Evolutionary conservation across 2,797 vertebrate species (phyloP), one percentile per base, ranked within the genome.

Genomic region (Acanthis flammea): DNA sequence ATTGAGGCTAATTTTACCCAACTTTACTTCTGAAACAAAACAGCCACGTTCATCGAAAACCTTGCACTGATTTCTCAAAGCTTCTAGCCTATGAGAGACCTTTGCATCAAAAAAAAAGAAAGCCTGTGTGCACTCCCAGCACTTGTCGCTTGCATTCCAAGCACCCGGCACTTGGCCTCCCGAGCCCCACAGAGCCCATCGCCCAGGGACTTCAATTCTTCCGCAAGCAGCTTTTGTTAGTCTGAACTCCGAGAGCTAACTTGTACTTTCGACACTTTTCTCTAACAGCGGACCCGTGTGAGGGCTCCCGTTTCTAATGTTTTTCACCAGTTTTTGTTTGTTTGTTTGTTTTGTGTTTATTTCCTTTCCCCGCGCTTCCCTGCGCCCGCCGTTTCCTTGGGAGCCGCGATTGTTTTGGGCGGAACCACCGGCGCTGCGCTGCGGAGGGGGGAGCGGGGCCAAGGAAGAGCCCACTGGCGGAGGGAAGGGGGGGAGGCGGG

Each of bases 11-110:
- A 41, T 63, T 86, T 55, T 44, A 70, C 14, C 4, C 50, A 65
- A 6, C 18, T 27, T 48, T 0, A 3, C 7, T 54, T 78, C 25
- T 27, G 28, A 44, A 65, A 30, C 47, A 12, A 19, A 21, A 12
- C 1, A 2, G 5, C 16, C 6, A 70, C 0, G 0, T 44, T 48
- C 3, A 74, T 27, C 0, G 0, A 23, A 87, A 72, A 35, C 7
- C 15, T 71, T 65, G 33, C 33, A 63, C 9, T 42, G 8, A 55
- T n/a, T 33, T 78, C 12, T 51, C 8, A 9, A 67, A 50, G 5
- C 6, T 44, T 44, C 9, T 2, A 18, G 3, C 5, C 7, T n/a
- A 60, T 6, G 7, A 81, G 22, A 15, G 5, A 65, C n/a, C 11
- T 30, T 12, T 2, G 13, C 13, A 62, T 12, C 19, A 8, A 37